Evolutionary conservation across 2,113 vertebrate genomes (phyloP).

Genomic region (Tachuris rubrigastra): DNA sequence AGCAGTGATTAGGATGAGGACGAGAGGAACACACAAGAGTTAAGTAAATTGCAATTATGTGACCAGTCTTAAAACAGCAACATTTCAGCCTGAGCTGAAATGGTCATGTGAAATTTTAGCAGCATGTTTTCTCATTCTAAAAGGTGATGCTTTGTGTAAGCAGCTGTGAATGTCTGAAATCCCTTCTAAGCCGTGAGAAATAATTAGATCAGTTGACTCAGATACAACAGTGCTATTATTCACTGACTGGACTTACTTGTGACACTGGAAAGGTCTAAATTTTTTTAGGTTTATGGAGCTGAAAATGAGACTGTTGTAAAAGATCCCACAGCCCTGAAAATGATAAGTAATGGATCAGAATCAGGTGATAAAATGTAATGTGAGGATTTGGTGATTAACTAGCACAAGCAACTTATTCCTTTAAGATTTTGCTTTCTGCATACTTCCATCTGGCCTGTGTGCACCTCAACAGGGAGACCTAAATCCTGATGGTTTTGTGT

Average conservation of each 20-base stretch:
- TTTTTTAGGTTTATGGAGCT: not conserved
- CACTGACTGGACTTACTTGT: not conserved
- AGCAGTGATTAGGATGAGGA: not conserved
- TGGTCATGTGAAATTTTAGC: not conserved
- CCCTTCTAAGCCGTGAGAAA: constrained; percentile 4
- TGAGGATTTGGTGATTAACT: not conserved
- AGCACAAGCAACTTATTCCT: not conserved
- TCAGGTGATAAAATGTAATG: not conserved
- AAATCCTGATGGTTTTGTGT: not conserved
- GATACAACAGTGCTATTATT: constrained; percentile 3
- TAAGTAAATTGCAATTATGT: not conserved
- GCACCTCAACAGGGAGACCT: not conserved
- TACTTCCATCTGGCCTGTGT: not conserved
- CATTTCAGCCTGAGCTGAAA: not conserved
- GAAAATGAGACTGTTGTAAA: not conserved
- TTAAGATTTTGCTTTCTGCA: not conserved
- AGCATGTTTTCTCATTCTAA: not conserved
- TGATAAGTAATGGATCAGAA: not conserved
- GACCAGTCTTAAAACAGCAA: not conserved
- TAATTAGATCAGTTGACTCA: constrained; percentile 29
- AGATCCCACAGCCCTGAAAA: not conserved
- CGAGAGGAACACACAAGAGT: not conserved
- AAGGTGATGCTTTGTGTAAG: constrained; percentile 6
- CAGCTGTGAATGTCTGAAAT: not conserved
- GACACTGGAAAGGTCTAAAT: not conserved